phyloP scores from a whole-genome alignment of 1,140 invertebrate species.

The Campoletis sonorensis region DNA sequence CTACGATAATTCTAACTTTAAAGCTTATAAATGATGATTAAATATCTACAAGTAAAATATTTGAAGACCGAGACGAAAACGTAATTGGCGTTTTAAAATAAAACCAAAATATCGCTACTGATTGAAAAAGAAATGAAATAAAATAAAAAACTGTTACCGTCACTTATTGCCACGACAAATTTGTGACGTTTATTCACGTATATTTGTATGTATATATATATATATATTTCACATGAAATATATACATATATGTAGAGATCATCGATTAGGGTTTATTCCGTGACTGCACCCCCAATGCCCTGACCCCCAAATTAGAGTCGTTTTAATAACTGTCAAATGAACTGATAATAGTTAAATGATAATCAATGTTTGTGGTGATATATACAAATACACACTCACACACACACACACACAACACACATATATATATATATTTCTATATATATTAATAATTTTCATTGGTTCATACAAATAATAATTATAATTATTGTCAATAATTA shows the following conservation, averaged over 20 bases:
- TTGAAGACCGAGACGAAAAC: not conserved
- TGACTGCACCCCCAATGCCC: constrained; percentile 31
- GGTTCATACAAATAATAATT: too few relatives aligned
- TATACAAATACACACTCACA: too few relatives aligned
- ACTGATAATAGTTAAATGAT: constrained; percentile 40
- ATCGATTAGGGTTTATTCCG: constrained; percentile 43
- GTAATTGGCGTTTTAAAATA: constrained; percentile 3
- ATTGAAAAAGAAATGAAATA: not conserved
- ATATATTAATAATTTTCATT: too few relatives aligned
- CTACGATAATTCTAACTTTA: not conserved
- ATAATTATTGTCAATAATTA: too few relatives aligned
- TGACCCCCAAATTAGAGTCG: constrained; percentile 10
- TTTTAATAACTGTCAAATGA: constrained; percentile 38
- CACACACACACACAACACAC: too few relatives aligned
- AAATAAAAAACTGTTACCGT: constrained; percentile 12
- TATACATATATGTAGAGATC: too few relatives aligned
- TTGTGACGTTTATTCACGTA: too few relatives aligned
- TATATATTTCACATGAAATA: not conserved
- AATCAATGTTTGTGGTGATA: constrained; percentile 38
- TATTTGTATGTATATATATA: constrained; percentile 20
- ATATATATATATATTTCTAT: too few relatives aligned
- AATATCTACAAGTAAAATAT: not conserved
- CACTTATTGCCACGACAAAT: constrained; percentile 21
- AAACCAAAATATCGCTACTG: constrained; percentile 10
- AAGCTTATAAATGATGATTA: not conserved